Evolutionary conservation across 2,888 invertebrate species (phyloP).

Genomic region (Eupithecia dodoneata): DNA sequence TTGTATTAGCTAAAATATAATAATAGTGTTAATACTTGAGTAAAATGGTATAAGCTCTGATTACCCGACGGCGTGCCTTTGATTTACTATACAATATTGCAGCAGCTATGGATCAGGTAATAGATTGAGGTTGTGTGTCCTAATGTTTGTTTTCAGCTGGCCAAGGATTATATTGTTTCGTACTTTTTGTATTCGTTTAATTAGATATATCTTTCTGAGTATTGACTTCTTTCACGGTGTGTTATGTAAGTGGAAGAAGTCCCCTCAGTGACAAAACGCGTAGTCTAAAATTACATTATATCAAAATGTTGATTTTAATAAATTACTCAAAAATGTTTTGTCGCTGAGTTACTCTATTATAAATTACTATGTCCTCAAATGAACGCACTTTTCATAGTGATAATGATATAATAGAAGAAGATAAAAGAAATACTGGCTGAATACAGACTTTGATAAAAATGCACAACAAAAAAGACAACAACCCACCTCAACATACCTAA

Average conservation of each 20-base stretch:
- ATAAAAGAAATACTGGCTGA: too few species aligned
- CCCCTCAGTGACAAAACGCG: conserved; percentile 12
- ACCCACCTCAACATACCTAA: not conserved
- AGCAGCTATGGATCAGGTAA: conserved; percentile 55
- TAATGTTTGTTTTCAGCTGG: conserved; percentile 38
- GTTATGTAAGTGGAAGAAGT: not conserved
- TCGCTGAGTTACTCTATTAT: not conserved
- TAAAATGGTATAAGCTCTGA: not conserved
- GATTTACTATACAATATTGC: conserved; percentile 18
- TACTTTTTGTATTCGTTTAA: not conserved
- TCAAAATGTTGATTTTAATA: not conserved
- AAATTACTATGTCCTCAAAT: too few species aligned
- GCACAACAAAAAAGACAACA: not conserved
- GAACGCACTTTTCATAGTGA: too few species aligned
- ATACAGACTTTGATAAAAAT: too few species aligned
- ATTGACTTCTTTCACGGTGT: conserved; percentile 14
- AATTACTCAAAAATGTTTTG: not conserved
- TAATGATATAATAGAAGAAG: too few species aligned
- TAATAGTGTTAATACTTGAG: not conserved
- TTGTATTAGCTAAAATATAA: conserved; percentile 1
- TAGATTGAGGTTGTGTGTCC: conserved; percentile 23
- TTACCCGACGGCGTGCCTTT: not conserved
- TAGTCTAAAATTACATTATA: too few species aligned
- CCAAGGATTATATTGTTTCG: conserved; percentile 33
- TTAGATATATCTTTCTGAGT: not conserved